Evolutionary conservation across 2,888 invertebrate species (phyloP).

Genomic region (Ditula angustiorana): DNA sequence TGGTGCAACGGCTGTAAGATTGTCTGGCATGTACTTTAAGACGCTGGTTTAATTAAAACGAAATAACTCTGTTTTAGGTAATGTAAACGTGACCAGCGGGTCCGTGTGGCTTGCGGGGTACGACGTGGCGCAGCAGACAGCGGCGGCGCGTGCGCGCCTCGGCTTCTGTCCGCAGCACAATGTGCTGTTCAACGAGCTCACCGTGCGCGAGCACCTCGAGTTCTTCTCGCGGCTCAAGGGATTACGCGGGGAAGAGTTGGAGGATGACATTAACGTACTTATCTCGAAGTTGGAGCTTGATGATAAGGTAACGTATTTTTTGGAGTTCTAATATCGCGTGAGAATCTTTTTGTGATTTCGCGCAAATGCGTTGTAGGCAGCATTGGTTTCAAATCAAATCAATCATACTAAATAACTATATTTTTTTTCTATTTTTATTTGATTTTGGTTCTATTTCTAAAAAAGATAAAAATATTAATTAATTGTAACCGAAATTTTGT

Average conservation of each 20-base stretch:
- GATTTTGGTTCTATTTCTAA: no score
- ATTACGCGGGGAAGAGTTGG: slow-evolving; percentile 75
- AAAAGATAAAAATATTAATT: no score
- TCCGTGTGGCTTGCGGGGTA: slow-evolving; percentile 89
- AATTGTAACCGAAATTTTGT: no score
- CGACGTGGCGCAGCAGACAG: slow-evolving; percentile 88
- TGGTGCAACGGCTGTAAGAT: no score
- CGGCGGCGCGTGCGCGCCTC: slow-evolving; percentile 41
- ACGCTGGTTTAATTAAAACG: background rate
- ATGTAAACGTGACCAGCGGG: slow-evolving; percentile 88
- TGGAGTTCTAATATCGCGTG: no score
- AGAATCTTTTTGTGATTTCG: no score
- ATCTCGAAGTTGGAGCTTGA: slow-evolving; percentile 86
- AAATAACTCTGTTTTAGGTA: slow-evolving; percentile 69
- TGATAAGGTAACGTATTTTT: slow-evolving; percentile 84
- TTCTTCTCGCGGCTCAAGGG: slow-evolving; percentile 89
- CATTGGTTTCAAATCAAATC: no score
- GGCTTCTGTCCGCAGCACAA: slow-evolving; percentile 93
- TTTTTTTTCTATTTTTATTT: no score
- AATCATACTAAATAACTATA: no score
- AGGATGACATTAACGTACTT: slow-evolving; percentile 52
- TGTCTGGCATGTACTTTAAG: background rate
- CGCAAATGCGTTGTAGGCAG: no score
- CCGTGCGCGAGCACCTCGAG: slow-evolving; percentile 88
- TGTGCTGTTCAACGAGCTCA: slow-evolving; percentile 88